Percentiles rank a stretch among this genome's conserved stretches.
These are phyloP conservation scores for Ascidia mentula DNA, from an alignment of 23 tunicate species.

Conservation along the genomic window DNA sequence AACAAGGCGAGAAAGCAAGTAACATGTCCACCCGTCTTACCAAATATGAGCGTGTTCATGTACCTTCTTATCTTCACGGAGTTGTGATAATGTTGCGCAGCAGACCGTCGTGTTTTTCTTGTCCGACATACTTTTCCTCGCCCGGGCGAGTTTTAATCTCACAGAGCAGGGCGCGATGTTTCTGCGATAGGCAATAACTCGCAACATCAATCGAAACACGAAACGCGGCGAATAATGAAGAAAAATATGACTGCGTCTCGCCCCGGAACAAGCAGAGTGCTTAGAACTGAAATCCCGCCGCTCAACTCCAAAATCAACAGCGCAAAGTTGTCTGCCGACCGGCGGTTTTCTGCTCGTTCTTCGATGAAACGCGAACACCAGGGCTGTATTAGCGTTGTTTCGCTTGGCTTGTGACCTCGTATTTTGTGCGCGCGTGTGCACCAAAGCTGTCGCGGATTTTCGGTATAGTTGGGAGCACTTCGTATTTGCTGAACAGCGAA, in stretches of 20 bases:
- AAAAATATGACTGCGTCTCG: background rate
- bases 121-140: background rate
- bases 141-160: background rate
- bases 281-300: too few relatives aligned
- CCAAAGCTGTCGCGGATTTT: conserved; percentile 2
- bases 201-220: conserved; percentile 3
- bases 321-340: background rate
- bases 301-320: conserved; percentile 12
- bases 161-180: background rate
- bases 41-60: too few relatives aligned
- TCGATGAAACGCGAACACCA: background rate
- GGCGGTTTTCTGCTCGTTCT: background rate
- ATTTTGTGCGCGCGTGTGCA: background rate
- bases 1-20: too few relatives aligned
- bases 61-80: too few relatives aligned
- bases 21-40: too few relatives aligned
- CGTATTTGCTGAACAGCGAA: too few relatives aligned
- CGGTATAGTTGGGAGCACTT: background rate
- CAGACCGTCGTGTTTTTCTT: background rate
- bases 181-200: background rate
- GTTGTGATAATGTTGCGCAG: background rate
- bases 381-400: background rate
- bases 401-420: conserved; percentile 14
- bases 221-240: background rate
- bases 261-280: too few relatives aligned